phyloP scores from a whole-genome alignment of 2,113 vertebrate genomes.

The Phalacrocorax carbo region DNA sequence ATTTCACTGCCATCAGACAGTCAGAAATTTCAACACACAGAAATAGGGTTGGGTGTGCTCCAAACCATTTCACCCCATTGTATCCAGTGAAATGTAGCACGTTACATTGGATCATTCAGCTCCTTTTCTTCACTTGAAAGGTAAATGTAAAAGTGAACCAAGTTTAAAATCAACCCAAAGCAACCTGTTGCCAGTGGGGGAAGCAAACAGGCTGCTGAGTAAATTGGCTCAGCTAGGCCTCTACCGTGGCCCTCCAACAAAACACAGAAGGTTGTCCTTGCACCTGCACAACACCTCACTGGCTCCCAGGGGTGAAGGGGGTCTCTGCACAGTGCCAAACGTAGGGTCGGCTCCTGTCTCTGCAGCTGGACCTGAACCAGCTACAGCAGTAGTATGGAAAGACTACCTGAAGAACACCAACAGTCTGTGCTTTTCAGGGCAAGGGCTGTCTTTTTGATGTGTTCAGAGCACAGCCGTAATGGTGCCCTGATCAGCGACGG shows the following conservation, averaged over 20 bases:
- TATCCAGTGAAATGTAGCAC: neutral
- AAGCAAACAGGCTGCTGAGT: neutral
- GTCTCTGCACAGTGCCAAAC: neutral
- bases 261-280: neutral
- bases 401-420: neutral
- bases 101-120: neutral
- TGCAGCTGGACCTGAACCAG: neutral
- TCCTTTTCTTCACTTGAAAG: neutral
- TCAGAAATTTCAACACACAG: constrained; percentile 54
- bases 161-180: neutral
- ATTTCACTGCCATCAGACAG: constrained; percentile 48
- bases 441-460: neutral
- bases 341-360: accelerated
- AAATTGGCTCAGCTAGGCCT: neutral
- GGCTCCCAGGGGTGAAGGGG: neutral
- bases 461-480: neutral
- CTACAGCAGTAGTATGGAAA: neutral
- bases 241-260: accelerated
- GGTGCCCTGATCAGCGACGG: neutral
- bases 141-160: neutral
- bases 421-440: neutral
- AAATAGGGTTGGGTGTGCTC: constrained; percentile 42
- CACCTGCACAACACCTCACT: neutral
- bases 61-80: neutral
- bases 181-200: neutral